Base-by-base conservation (phyloP, 2,888 invertebrate species). In the Pandemis corylana region DNA sequence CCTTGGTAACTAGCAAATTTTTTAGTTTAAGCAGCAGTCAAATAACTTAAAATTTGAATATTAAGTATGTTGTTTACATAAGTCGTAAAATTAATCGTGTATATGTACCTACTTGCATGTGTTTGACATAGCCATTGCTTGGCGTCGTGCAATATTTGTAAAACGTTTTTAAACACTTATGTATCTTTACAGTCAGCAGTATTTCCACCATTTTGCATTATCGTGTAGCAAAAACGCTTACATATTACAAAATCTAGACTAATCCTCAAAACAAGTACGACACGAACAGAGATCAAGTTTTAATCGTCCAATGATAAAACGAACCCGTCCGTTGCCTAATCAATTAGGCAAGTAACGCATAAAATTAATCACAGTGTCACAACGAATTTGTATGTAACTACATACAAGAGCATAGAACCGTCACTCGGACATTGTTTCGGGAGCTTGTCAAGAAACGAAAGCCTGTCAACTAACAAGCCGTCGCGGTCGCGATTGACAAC, bases 351-450 rank as follows among this genome's bases (percentile, higher is more conserved):
- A 79, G 77, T 77, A 76, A 77, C 77, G 79, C 77, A 80, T 79
- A 78, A 77, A 78, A 83, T 81, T 83, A 83, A 85, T 83, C 82
- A 80, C 82, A 81, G 79, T 82, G 84, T 84, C 84, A 80, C 79
- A 81, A 76, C 79, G 79, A 78, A 80, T 85, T 82, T 83, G 79
- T 81, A 62, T 74, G 73, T 72, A 74, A 72, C 59, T 49, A 72
- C 65, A 70, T 71, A 68, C 68, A 71, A 67, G 72, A 73, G 65
- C 72, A 76, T 76, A 64, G 62, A 68, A 61, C 68, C 74, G 77
- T 76, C 76, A 77, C 53, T 71, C 28, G 74, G 71, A 75, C 71
- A 77, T 71, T 74, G 71, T 74, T 68, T 72, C 72, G 66, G 73
- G 63, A 78, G 78, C 75, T 79, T 81, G 83, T 84, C 82, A 82